Base-by-base conservation (phyloP, 2,888 invertebrate genomes). In the Chironomus tentans region DNA sequence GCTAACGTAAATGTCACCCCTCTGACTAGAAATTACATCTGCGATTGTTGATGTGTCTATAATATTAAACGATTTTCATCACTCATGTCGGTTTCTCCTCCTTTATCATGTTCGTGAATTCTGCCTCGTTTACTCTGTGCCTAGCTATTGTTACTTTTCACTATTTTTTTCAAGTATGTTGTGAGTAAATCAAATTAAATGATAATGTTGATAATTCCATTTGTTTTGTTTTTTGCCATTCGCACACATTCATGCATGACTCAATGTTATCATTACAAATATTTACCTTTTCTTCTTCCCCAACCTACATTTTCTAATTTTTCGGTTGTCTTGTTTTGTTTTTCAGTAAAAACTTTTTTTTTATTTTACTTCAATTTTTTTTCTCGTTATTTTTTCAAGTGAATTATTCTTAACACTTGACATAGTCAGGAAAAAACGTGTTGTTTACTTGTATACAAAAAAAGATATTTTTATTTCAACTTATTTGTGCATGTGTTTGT, bases 121-220 rank as follows among this genome's bases (percentile, higher is more conserved):
- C 12, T 13, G 18, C 56, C 12, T 56, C 56, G 56, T 15, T 56
- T 18, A 18, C 56, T 15, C n/a, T 56, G 4, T n/a, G n/a, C 56
- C 18, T 15, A 15, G 15, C n/a, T 7, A 18, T 56, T 18, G 56
- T 18, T 56, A 18, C 56, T 56, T 18, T 22, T n/a, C 10, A 38
- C 38, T 38, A 38, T 38, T 38, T 38, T n/a, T n/a, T 38, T 38
- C 38, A 38, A 38, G 38, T 38, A 38, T 38, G 38, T 38, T 38
- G 38, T 38, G 28, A 48, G 56, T 70, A 70, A 70, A 70, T 70
- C 70, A 70, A 70, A 70, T 70, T 70, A 70, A 70, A 70, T 70
- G 70, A 70, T 70, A 70, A 70, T 70, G 38, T 46, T 70, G 70
- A 70, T 70, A 70, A 70, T 70, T 70, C 70, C 70, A 50, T 70